A percentile compares a stretch with the other conserved stretches of the same genome.
Conservation (phyloP, 2,113 vertebrate genomes). For the Peucedramus taeniatus region DNA sequence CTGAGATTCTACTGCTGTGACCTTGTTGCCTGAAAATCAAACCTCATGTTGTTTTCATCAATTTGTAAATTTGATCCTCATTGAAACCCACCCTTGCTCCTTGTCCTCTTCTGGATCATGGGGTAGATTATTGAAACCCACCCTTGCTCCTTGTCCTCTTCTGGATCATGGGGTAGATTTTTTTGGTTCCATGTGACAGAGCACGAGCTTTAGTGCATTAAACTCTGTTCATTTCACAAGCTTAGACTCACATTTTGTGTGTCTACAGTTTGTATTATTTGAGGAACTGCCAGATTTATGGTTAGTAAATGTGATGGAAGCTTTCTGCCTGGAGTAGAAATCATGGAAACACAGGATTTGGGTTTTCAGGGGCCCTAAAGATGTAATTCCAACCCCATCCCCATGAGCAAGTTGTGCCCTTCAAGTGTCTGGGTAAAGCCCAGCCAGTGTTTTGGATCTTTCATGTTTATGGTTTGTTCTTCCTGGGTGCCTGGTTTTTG, state of each 20-base stretch:
- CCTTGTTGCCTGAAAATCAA: neutral
- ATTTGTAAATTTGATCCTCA: accelerated
- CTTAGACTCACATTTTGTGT: neutral
- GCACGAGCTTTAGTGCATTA: neutral
- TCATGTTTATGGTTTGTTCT: neutral
- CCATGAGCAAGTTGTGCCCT: neutral
- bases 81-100: neutral
- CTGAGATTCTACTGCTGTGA: neutral
- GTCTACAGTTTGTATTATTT: neutral
- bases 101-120: accelerated
- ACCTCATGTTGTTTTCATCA: neutral
- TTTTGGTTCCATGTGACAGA: neutral
- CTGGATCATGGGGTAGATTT: neutral
- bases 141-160: neutral
- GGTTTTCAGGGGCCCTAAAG: neutral
- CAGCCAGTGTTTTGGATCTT: neutral
- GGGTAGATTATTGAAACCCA: neutral
- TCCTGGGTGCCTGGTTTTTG: neutral
- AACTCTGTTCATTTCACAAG: neutral
- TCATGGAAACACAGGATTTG: neutral
- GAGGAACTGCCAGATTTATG: neutral
- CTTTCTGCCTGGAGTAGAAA: neutral
- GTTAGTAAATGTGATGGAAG: neutral
- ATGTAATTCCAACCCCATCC: neutral
- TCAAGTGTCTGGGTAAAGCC: neutral